Conservation (phyloP, 2,113 vertebrate genomes). For the Xiphophorus maculatus region DNA sequence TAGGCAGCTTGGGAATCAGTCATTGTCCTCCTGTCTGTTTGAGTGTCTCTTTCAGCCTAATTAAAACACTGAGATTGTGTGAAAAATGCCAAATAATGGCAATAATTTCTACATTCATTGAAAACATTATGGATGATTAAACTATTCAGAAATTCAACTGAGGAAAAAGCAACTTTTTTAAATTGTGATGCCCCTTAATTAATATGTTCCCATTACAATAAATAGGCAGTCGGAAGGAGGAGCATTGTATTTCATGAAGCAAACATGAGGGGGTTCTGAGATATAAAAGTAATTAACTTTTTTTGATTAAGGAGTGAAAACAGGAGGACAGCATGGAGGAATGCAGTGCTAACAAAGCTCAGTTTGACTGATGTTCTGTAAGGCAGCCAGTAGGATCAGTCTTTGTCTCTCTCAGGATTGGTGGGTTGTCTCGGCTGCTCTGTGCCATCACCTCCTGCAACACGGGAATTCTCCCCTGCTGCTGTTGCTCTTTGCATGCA, state of each 20-base stretch:
- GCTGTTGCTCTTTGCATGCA: conserved; percentile 50
- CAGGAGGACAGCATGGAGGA: conserved; percentile 55
- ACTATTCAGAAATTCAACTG: not conserved
- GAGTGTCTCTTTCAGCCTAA: conserved; percentile 58
- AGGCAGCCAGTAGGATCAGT: conserved; percentile 66
- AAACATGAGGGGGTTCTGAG: not conserved
- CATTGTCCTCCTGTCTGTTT: conserved; percentile 68
- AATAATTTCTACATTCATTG: not conserved
- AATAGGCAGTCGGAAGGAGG: not conserved
- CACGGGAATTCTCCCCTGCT: conserved; percentile 67
- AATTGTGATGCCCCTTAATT: not conserved
- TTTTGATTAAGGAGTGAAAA: conserved; percentile 33
- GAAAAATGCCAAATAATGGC: conserved; percentile 27
- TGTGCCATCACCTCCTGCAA: conserved; percentile 63
- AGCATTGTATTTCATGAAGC: not conserved
- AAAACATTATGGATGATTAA: not conserved
- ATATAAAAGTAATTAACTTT: conserved; percentile 29
- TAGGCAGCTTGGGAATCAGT: conserved; percentile 54
- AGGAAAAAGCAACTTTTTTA: not conserved
- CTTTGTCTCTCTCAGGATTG: conserved; percentile 72
- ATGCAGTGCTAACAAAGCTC: conserved; percentile 64
- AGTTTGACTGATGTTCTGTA: conserved; percentile 76
- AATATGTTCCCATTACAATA: not conserved
- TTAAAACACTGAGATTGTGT: conserved; percentile 65
- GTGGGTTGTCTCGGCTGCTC: conserved; percentile 66